Conservation (phyloP, 2,888 invertebrate genomes). For the Luperina nickerlii region DNA sequence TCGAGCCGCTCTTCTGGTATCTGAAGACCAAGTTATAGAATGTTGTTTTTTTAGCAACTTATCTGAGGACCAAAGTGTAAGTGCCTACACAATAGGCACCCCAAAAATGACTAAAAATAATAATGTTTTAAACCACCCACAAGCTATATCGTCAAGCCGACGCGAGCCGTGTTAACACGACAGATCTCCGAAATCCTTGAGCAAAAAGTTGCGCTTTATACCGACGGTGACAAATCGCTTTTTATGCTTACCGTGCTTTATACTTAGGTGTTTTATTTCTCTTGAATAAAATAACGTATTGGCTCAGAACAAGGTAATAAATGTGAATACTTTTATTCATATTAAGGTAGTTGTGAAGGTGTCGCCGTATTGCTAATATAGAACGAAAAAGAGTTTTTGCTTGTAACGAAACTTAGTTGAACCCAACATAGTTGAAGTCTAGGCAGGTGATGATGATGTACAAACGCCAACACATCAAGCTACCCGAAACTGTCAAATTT, state of each 20-base stretch:
- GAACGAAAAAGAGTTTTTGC: background rate
- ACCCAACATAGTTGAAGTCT: too few species aligned
- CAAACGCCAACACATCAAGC: too few species aligned
- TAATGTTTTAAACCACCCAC: slow-evolving; percentile 28
- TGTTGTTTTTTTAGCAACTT: background rate
- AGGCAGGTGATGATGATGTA: too few species aligned
- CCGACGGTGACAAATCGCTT: slow-evolving; percentile 66
- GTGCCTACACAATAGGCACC: background rate
- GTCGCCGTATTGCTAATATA: background rate
- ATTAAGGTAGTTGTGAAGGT: background rate
- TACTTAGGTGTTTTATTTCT: slow-evolving; percentile 43
- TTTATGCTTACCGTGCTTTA: slow-evolving; percentile 52
- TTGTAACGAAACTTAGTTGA: too few species aligned
- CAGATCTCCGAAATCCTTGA: slow-evolving; percentile 39
- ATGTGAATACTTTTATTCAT: slow-evolving; percentile 11
- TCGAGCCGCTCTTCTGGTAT: background rate
- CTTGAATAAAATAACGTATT: slow-evolving; percentile 51
- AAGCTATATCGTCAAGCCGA: slow-evolving; percentile 52
- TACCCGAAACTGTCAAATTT: too few species aligned
- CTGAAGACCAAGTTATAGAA: background rate
- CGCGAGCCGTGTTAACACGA: slow-evolving; percentile 53
- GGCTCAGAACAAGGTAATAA: slow-evolving; percentile 11
- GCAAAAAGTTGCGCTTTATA: slow-evolving; percentile 58
- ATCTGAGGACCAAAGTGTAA: background rate
- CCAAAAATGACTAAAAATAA: slow-evolving; percentile 9